Evolutionary conservation across 2,113 vertebrate genomes (phyloP), one percentile per base, ranked within the genome.

Genomic region (Psilopogon haemacephalus): DNA sequence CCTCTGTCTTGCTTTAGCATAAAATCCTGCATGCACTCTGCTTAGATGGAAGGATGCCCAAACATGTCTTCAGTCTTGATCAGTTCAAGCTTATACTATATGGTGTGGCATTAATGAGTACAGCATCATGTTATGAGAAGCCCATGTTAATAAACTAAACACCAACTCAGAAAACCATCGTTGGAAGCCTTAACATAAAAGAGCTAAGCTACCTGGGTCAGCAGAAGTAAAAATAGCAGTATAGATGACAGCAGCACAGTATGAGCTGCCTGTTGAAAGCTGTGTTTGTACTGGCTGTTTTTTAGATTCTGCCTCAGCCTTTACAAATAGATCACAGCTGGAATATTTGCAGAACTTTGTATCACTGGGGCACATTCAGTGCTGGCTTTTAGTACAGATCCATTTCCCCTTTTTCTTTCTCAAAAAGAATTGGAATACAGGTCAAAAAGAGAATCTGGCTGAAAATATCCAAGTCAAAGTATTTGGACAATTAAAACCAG

Each of bases 371-470:
- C 64, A 76, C 1, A 8, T 70, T 85, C 77, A 80, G 28, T 52
- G 35, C 55, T 83, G 73, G 13, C 15, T 19, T 93, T 88, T 64
- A 59, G 50, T 77, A 63, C 52, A 75, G 64, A 75, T 70, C 28
- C 3, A 0, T 63, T 88, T 94, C 89, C 55, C 38, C 54, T 94
- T 94, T 93, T 90, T 14, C 67, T 89, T 13, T 56, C 56, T 92
- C 71, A 44, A 70, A 96, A 91, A 46, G 60, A 78, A 60, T 81
- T 70, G 54, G 50, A 80, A 54, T 70, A 58, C 21, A 85, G 93
- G 87, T 95, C 89, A 94, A 83, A 94, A 88, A 79, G 77, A 85
- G 28, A 83, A 95, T 80, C 89, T 86, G 28, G 67, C 54, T 94
- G 81, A 91, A 91, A 94, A 86, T 76, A 90, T 13, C 17, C 64